phyloP scores from a whole-genome alignment of 2,888 invertebrate species.

The Phengaris alcon region DNA sequence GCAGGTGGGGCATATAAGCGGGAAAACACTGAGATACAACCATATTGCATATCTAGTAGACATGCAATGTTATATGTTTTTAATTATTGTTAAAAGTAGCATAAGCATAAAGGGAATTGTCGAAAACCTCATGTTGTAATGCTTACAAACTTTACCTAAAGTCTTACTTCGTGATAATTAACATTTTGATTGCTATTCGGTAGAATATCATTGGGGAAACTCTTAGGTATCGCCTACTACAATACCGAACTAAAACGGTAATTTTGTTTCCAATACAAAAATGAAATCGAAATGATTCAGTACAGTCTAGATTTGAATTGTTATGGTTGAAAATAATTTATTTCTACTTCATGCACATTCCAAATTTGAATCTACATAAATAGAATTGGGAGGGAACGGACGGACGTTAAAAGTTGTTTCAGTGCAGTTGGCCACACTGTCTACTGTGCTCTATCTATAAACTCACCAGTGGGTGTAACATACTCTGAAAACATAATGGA shows the following conservation, averaged over 20 bases:
- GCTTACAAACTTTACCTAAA: neutral
- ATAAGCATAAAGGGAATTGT: constrained; percentile 3
- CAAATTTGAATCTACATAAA: constrained; percentile 42
- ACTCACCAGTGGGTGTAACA: constrained; percentile 79
- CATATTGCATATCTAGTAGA: neutral
- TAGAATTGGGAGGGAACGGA: constrained; percentile 39
- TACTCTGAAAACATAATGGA: constrained; percentile 79
- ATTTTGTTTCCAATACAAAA: neutral
- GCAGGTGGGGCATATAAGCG: constrained; percentile 7
- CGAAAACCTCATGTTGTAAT: neutral
- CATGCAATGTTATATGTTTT: neutral
- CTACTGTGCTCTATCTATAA: constrained; percentile 67
- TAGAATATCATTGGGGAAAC: neutral
- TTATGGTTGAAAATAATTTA: constrained; percentile 25
- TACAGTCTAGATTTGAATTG: neutral
- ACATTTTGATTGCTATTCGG: neutral
- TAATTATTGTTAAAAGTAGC: neutral
- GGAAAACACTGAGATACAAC: neutral
- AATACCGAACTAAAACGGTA: neutral
- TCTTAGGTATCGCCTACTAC: neutral
- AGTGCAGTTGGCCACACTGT: constrained; percentile 43
- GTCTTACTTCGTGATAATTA: neutral
- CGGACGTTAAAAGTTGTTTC: constrained; percentile 35
- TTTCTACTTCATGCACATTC: constrained; percentile 46
- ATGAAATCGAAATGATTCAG: neutral